These are phyloP conservation scores for Torymus tubicola DNA, from an alignment of 2,888 invertebrate species.

Conservation along the genomic window DNA sequence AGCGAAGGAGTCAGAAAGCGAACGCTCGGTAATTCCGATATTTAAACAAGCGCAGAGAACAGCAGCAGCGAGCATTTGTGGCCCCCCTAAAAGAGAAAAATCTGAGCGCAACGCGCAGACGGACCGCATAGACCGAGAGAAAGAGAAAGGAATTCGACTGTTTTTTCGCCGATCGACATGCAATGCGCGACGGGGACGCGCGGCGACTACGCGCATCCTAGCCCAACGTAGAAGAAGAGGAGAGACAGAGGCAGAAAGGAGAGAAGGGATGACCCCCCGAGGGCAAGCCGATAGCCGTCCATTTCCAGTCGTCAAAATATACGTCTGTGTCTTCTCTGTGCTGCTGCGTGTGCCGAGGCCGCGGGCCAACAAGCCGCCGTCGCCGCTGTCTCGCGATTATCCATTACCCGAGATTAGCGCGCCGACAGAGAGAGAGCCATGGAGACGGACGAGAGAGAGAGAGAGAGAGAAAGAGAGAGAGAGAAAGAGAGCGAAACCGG, in stretches of 20 bases:
- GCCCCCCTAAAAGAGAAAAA: constrained; percentile 14
- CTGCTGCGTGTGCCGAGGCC: constrained; percentile 51
- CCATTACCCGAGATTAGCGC: constrained; percentile 70
- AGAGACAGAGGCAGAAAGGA: too few species aligned
- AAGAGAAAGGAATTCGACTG: constrained; percentile 37
- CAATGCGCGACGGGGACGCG: not conserved
- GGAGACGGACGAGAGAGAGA: too few species aligned
- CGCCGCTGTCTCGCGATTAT: constrained; percentile 65
- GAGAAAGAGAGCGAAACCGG: constrained; percentile 18
- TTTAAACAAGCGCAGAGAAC: constrained; percentile 62
- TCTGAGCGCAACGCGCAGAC: not conserved
- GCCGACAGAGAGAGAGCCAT: not conserved
- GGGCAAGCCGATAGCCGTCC: constrained; percentile 65
- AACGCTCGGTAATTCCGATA: constrained; percentile 62
- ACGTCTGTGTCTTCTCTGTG: constrained; percentile 71
- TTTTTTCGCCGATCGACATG: constrained; percentile 26
- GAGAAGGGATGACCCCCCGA: constrained; percentile 39
- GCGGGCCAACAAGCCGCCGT: constrained; percentile 50
- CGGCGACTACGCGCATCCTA: too few species aligned
- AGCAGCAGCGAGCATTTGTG: too few species aligned
- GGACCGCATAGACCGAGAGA: constrained; percentile 1
- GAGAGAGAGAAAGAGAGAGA: too few species aligned
- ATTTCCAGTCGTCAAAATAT: constrained; percentile 75
- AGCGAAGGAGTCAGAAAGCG: constrained; percentile 14
- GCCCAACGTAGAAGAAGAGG: too few species aligned